Base-by-base conservation (phyloP, 1,140 invertebrate genomes). In the Aphelenchoides besseyi region DNA sequence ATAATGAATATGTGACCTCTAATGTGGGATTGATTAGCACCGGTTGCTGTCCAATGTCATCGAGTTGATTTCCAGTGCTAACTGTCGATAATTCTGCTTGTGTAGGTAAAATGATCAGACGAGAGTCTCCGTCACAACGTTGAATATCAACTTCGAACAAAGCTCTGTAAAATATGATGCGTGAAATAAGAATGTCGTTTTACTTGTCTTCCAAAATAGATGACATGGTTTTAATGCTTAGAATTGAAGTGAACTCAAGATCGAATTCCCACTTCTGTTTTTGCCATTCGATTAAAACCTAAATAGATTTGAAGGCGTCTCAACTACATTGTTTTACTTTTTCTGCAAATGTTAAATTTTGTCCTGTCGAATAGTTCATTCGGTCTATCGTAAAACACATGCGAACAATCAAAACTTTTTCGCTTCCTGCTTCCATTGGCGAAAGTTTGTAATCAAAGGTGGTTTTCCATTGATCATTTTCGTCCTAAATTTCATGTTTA, bases 271-370 rank as follows among this genome's bases (percentile, higher is more conserved):
- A 80, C 0, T 33, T 53, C 26, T 68, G 53, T 12, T 70, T 63
- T 54, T 69, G 55, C 79, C 79, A 80, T 61, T 79, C 77, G 0
- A 80, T 74, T 71, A 71, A 41, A 18, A 77, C 29, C 74, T 77
- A 55, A 74, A 74, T 36, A 29, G 3, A 66, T 2, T 30, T 32
- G 32, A 12, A 73, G 41, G 2, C 8, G 18, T 2, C n/a, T 18
- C 3, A 63, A 68, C 52, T 64, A 54, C 29, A n/a, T 67, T 32
- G 59, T 1, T 9, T 32, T 36, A 26, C 70, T 12, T 74, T 71
- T 18, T 41, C 29, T 12, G 23, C 62, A 30, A 70, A 72, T 37
- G 16, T 28, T 23, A 23, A 74, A n/a, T 23, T 71, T 12, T 48
- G n/a, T 8, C 62, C 59, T 3, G 77, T 72, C 29, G 77, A 77